Evolutionary conservation across 2,113 vertebrate genomes (phyloP).

Genomic region (Ascaphus truei): DNA sequence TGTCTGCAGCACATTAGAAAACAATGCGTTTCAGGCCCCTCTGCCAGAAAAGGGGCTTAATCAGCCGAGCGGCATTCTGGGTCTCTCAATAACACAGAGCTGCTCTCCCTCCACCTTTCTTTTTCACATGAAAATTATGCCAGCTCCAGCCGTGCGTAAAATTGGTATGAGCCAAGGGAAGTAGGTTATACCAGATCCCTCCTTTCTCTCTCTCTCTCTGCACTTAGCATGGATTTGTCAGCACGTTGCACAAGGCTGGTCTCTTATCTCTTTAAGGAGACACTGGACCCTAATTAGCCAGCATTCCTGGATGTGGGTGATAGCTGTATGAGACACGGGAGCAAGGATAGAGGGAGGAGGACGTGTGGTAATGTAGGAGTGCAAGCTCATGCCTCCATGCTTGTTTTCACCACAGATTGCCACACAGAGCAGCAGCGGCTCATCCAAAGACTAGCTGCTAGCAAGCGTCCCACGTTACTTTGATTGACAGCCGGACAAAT

Average conservation of each 20-base stretch:
- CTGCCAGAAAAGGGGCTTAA: conserved; percentile 9
- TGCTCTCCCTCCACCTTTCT: neutral
- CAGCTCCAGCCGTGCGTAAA: conserved; percentile 61
- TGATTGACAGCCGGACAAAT: conserved; percentile 88
- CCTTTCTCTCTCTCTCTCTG: conserved; percentile 46
- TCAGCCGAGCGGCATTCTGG: conserved; percentile 18
- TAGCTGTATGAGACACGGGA: conserved; percentile 38
- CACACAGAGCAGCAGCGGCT: conserved; percentile 43
- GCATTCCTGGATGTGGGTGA: conserved; percentile 45
- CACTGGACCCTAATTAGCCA: conserved; percentile 63
- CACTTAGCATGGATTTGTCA: conserved; percentile 48
- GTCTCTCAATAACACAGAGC: conserved; percentile 31
- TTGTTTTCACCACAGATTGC: conserved; percentile 48
- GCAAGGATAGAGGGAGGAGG: conserved; percentile 25
- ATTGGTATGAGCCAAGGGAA: conserved; percentile 58
- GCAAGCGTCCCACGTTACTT: conserved; percentile 84
- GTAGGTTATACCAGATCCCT: conserved; percentile 48
- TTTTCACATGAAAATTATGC: conserved; percentile 57
- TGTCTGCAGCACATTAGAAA: too few relatives aligned
- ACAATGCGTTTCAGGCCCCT: too few relatives aligned
- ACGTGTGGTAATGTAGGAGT: conserved; percentile 25
- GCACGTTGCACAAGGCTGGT: conserved; percentile 53
- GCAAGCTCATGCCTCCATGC: conserved; percentile 38
- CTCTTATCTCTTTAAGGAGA: conserved; percentile 61
- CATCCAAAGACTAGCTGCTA: conserved; percentile 36